phyloP scores from a whole-genome alignment of 2,797 vertebrate genomes.

The Galaxias olidus region DNA sequence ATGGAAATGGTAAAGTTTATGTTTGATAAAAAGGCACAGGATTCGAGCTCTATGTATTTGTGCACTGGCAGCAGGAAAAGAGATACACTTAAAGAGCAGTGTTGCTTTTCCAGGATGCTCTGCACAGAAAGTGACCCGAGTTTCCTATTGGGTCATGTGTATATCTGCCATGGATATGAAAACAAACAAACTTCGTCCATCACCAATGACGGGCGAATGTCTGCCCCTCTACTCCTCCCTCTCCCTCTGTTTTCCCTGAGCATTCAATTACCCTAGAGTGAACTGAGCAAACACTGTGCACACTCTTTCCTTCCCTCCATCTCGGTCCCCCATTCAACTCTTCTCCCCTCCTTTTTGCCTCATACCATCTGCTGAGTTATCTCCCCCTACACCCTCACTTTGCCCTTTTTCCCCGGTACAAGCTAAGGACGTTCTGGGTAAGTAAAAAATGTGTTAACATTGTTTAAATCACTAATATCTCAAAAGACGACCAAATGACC shows the following conservation, averaged over 20 bases:
- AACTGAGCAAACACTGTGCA: constrained; percentile 42
- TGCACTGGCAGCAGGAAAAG: not conserved
- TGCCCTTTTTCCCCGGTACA: too few relatives aligned
- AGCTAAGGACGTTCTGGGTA: too few relatives aligned
- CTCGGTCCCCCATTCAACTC: constrained; percentile 39
- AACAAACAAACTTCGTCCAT: constrained; percentile 63
- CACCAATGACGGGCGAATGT: constrained; percentile 44
- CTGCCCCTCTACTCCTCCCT: constrained; percentile 36
- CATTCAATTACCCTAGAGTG: constrained; percentile 68
- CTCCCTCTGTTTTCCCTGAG: constrained; percentile 63
- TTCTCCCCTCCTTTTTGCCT: constrained; percentile 40
- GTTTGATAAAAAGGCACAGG: too few relatives aligned
- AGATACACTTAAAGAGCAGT: constrained; percentile 6
- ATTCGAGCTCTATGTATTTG: not conserved
- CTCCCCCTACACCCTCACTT: constrained; percentile 19
- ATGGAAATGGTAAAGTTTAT: too few relatives aligned
- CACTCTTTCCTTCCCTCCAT: constrained; percentile 29
- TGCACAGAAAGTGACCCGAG: constrained; percentile 37
- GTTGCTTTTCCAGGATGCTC: not conserved
- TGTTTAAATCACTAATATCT: too few relatives aligned
- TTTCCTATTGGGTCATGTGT: constrained; percentile 59
- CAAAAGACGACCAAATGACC: too few relatives aligned
- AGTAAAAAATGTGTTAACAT: too few relatives aligned
- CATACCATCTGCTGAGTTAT: not conserved
- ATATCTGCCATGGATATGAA: constrained; percentile 53